Conservation (phyloP, 2,888 invertebrate genomes). For the Drosophila paranaensis region DNA sequence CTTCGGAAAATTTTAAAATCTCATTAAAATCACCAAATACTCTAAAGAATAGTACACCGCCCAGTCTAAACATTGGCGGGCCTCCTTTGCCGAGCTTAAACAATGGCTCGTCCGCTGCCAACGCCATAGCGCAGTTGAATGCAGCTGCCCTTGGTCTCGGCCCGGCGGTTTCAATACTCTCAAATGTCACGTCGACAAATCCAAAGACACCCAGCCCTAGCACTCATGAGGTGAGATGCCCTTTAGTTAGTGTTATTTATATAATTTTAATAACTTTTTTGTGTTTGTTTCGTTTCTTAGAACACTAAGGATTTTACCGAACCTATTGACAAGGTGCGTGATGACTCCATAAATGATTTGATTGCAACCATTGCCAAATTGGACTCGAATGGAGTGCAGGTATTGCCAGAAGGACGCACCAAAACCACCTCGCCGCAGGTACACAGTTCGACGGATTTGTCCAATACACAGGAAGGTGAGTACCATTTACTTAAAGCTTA, state of each 20-base stretch:
- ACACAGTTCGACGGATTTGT: constrained; percentile 90
- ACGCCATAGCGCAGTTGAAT: constrained; percentile 64
- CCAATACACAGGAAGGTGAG: constrained; percentile 84
- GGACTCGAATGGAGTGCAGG: constrained; percentile 93
- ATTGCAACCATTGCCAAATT: constrained; percentile 95
- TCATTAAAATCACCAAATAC: constrained; percentile 85
- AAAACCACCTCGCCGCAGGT: constrained; percentile 88
- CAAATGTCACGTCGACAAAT: constrained; percentile 90
- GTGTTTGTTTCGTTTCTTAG: constrained; percentile 35
- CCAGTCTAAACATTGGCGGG: constrained; percentile 62
- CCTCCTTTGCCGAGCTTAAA: constrained; percentile 50
- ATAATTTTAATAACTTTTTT: too few species aligned
- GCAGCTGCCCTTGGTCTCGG: constrained; percentile 79
- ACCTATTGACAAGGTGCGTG: constrained; percentile 92
- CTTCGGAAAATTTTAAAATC: constrained; percentile 85
- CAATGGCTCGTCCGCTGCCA: constrained; percentile 60
- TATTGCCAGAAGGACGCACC: constrained; percentile 87
- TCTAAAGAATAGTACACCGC: constrained; percentile 84
- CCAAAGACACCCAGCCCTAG: constrained; percentile 94
- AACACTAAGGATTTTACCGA: constrained; percentile 87
- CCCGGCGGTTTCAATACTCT: constrained; percentile 82
- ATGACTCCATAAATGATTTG: constrained; percentile 93
- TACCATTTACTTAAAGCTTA: constrained; percentile 1
- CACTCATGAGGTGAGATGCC: constrained; percentile 86
- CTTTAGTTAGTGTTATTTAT: background rate